Evolutionary conservation across 2,113 vertebrate genomes (phyloP), one percentile per base, ranked within the genome.

Genomic region (Epinephelus moara): DNA sequence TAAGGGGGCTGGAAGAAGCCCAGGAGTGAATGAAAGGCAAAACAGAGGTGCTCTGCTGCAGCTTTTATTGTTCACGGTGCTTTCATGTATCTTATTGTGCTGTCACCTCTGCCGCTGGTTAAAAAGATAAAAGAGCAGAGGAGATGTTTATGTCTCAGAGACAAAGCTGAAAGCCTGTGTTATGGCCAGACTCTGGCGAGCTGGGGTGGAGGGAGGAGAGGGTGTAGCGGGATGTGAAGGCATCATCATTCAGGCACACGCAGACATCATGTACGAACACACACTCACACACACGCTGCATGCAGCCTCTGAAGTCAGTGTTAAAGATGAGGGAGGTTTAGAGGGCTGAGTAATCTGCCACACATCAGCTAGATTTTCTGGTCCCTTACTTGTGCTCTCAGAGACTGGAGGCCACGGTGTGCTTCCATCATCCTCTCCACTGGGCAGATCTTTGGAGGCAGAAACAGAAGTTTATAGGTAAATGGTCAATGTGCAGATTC

Each of bases 391-490:
- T 90, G 92, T 94, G 83, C 47, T 91, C 19, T 88, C 92, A 0
- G 67, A 23, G 47, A 47, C 60, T 0, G 68, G 17, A 23, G 90
- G 80, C 81, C 94, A 94, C 0, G 94, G 87, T 1, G 95, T 88
- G 88, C 96, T 96, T 56, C 96, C 95, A 27, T 93, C 94, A 19
- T 95, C 95, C 33, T 95, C 95, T 84, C 96, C 95, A 67, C 95
- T 95, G 73, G 93, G 94, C 18, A 82, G 74, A 25, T 95, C 95
- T 96, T 12, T 55, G 64, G 59, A 86, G 68, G 73, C 53, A 60
- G 25, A 80, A 57, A 70, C n/a, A 73, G 2, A 76, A 67, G 63
- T 4, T 47, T 3, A 59, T 3, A 47, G 15, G 6, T 4, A 52
- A 75, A 52, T 33, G 53, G 30, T 83, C 27, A 68, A 37, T 49